These are phyloP conservation scores for Drosophila parabipectinata DNA, from an alignment of 1,140 invertebrate genomes.

Conservation along the genomic window DNA sequence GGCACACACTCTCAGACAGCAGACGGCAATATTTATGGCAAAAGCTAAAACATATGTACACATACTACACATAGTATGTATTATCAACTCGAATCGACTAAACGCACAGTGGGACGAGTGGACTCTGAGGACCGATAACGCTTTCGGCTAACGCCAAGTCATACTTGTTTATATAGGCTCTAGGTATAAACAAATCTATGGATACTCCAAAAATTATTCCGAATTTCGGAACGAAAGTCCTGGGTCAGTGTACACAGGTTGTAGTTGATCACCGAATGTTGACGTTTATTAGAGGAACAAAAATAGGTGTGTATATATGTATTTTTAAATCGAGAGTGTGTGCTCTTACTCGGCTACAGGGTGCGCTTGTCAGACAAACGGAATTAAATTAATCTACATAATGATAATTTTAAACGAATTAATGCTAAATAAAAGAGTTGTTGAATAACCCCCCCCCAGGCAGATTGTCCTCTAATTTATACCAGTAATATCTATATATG, in stretches of 20 bases:
- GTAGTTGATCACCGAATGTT: conserved; percentile 28
- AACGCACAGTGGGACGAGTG: conserved; percentile 57
- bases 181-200: conserved; percentile 31
- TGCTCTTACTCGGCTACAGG: conserved; percentile 20
- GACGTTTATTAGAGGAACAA: conserved; percentile 32
- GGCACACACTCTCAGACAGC: conserved; percentile 30
- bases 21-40: conserved; percentile 49
- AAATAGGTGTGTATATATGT: conserved; percentile 18
- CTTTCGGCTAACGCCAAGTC: conserved; percentile 12
- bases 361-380: conserved; percentile 51
- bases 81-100: conserved; percentile 52
- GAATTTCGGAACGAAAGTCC: not conserved
- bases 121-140: not conserved
- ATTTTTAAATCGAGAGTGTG: conserved; percentile 25
- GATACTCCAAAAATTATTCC: not conserved
- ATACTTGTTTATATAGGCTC: conserved; percentile 41
- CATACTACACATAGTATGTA: conserved; percentile 14
- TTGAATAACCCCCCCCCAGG: conserved; percentile 52
- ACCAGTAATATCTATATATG: conserved; percentile 32
- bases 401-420: conserved; percentile 36
- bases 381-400: conserved; percentile 57
- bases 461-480: conserved; percentile 42
- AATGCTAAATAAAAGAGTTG: conserved; percentile 47
- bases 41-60: conserved; percentile 36
- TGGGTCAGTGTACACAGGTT: conserved; percentile 32